Evolutionary conservation across 1,140 invertebrate species (phyloP).

Genomic region (Araneus ventricosus): DNA sequence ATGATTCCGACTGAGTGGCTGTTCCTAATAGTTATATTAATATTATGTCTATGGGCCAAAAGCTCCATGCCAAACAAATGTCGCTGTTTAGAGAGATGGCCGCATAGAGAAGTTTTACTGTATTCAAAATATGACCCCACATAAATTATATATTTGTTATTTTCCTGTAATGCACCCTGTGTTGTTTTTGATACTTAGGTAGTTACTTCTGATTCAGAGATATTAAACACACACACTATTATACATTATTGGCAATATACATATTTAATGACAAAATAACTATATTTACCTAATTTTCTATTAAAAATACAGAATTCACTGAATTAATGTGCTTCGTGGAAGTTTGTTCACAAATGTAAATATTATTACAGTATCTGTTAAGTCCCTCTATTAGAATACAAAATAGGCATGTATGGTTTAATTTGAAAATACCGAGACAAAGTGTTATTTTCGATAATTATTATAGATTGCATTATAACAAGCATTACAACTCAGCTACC

Average conservation of each 20-base stretch:
- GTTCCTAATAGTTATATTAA: too few relatives aligned
- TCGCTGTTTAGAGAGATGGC: too few relatives aligned
- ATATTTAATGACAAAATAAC: background rate
- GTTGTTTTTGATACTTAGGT: too few relatives aligned
- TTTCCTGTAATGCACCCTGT: too few relatives aligned
- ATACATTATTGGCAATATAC: background rate
- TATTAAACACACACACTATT: too few relatives aligned
- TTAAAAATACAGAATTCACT: background rate
- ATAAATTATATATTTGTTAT: too few relatives aligned
- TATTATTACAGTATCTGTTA: background rate
- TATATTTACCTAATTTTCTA: background rate
- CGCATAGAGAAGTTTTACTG: too few relatives aligned
- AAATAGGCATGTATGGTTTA: background rate
- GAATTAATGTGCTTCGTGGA: background rate
- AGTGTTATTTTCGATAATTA: background rate
- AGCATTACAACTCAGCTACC: background rate
- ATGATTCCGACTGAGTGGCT: too few relatives aligned
- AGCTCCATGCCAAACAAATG: too few relatives aligned
- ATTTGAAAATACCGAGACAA: constrained; percentile 4
- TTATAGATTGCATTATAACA: background rate
- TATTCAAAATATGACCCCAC: too few relatives aligned
- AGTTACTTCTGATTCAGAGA: too few relatives aligned
- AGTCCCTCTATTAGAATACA: background rate
- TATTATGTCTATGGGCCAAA: too few relatives aligned
- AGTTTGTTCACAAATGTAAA: background rate